phyloP scores from a whole-genome alignment of 2,113 vertebrate genomes.

The Stercorarius parasiticus region DNA sequence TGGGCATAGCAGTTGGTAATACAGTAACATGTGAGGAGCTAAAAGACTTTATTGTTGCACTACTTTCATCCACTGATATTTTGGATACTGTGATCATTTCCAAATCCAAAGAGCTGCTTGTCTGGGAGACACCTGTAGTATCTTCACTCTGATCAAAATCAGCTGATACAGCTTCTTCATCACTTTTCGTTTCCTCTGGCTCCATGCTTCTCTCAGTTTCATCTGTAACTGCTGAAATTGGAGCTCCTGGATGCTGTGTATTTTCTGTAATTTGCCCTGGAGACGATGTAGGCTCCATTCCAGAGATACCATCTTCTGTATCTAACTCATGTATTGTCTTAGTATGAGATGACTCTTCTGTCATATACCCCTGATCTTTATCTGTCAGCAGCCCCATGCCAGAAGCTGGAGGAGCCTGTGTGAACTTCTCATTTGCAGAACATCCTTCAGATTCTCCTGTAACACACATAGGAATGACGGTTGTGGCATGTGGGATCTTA shows the following conservation, averaged over 20 bases:
- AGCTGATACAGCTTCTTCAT: not conserved
- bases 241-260: not conserved
- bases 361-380: slow-evolving; percentile 9
- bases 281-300: slow-evolving; percentile 23
- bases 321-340: not conserved
- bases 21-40: not conserved
- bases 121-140: not conserved
- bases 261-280: slow-evolving; percentile 11
- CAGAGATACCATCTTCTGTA: slow-evolving; percentile 53
- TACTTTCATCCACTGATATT: slow-evolving; percentile 38
- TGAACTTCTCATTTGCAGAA: not conserved
- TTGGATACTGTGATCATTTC: slow-evolving; percentile 54
- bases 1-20: not conserved
- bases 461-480: not conserved
- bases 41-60: not conserved
- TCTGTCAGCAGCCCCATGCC: not conserved
- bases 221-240: not conserved
- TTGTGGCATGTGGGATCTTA: not conserved
- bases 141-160: slow-evolving; percentile 15
- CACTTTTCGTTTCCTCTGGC: not conserved
- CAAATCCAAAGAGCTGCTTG: not conserved
- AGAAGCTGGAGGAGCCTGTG: not conserved
- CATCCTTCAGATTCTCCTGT: not conserved
- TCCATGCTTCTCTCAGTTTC: not conserved
- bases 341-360: not conserved